A percentile compares a stretch with the other conserved stretches of the same genome.
phyloP scores from a whole-genome alignment of 1,140 invertebrate species.

The Thalassaphorura encarpata region DNA sequence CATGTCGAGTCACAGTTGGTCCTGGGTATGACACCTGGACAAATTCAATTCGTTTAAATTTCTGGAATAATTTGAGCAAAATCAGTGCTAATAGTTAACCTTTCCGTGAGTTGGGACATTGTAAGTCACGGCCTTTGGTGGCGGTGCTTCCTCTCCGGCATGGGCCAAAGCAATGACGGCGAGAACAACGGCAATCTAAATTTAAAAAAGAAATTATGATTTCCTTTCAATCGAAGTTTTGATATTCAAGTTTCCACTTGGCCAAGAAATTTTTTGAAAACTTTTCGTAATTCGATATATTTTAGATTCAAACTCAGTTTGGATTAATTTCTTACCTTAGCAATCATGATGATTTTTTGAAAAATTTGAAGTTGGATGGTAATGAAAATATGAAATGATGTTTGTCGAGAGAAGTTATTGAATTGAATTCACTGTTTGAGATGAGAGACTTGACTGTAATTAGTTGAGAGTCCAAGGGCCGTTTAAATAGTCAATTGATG shows the following conservation, averaged over 20 bases:
- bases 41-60: background rate
- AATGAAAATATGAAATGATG: background rate
- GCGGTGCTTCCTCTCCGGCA: slow-evolving; percentile 30
- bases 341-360: background rate
- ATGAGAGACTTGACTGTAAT: too few relatives aligned
- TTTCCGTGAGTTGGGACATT: slow-evolving; percentile 30
- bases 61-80: background rate
- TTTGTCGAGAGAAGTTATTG: too few relatives aligned
- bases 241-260: background rate
- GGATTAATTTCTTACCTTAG: background rate
- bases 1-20: slow-evolving; percentile 27
- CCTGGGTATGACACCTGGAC: slow-evolving; percentile 24
- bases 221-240: background rate
- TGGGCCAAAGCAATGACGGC: slow-evolving; percentile 21
- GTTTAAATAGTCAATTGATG: too few relatives aligned
- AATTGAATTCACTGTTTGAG: too few relatives aligned
- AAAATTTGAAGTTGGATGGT: background rate
- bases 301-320: background rate
- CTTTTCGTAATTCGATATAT: background rate
- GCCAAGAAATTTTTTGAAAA: background rate
- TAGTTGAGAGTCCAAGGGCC: too few relatives aligned
- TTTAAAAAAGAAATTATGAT: background rate
- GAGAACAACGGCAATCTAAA: slow-evolving; percentile 21
- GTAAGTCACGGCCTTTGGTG: slow-evolving; percentile 28
- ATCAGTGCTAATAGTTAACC: slow-evolving; percentile 5